Conservation (phyloP, 1,140 invertebrate species). For the Planococcus citri region DNA sequence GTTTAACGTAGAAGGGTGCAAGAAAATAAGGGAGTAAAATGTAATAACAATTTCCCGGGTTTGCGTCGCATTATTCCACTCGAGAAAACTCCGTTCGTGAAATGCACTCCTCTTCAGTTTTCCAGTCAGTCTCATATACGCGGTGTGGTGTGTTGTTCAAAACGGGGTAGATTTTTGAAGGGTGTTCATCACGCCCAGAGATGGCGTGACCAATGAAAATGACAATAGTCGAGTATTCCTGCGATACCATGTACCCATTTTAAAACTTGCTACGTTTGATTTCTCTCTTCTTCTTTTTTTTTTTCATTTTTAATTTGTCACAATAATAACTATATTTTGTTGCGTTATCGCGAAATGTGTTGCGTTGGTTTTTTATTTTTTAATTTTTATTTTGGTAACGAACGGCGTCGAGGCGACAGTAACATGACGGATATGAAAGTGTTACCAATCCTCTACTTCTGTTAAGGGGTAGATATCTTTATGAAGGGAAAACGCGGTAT, state of each 20-base stretch:
- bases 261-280: neutral
- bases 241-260: neutral
- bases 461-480: too few relatives aligned
- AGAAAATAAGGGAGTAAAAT: constrained; percentile 20
- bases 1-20: constrained; percentile 17
- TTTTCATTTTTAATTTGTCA: neutral
- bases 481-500: too few relatives aligned
- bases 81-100: constrained; percentile 16
- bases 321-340: neutral
- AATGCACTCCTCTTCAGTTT: constrained; percentile 18
- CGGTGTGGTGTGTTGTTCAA: neutral
- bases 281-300: neutral
- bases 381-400: neutral
- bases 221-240: constrained; percentile 7
- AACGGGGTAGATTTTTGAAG: constrained; percentile 13
- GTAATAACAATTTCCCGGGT: constrained; percentile 20
- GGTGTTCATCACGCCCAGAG: constrained; percentile 19
- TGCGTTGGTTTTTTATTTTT: too few relatives aligned
- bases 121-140: constrained; percentile 7
- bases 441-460: too few relatives aligned
- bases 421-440: too few relatives aligned
- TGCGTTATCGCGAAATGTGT: neutral
- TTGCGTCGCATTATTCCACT: constrained; percentile 17
- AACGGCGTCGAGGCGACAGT: too few relatives aligned
- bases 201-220: constrained; percentile 20